A percentile compares a stretch with the other conserved stretches of the same genome.
Conservation (phyloP, 1,140 invertebrate genomes). For the Zophobas atratus region DNA sequence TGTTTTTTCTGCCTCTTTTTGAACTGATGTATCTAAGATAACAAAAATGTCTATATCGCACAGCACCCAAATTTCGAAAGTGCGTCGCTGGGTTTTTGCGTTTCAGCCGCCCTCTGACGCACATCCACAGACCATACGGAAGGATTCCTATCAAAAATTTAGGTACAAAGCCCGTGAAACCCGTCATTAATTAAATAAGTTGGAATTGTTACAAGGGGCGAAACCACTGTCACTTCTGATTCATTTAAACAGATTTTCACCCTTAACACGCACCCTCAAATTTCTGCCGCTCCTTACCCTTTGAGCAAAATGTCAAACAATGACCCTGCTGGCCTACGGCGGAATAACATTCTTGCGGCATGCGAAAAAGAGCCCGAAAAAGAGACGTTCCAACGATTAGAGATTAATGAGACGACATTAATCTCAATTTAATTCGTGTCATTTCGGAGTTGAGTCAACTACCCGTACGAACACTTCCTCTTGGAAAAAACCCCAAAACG, state of each 20-base stretch:
- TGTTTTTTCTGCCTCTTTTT: too few relatives aligned
- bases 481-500: not conserved
- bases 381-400: conserved; percentile 2
- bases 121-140: too few relatives aligned
- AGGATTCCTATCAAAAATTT: too few relatives aligned
- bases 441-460: conserved; percentile 16
- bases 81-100: too few relatives aligned
- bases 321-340: not conserved
- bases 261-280: not conserved
- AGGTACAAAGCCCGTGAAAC: too few relatives aligned
- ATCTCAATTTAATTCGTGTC: conserved; percentile 37
- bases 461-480: conserved; percentile 21
- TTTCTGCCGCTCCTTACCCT: not conserved
- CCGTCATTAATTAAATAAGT: too few relatives aligned
- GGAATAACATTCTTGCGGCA: not conserved
- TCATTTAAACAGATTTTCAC: not conserved
- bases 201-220: too few relatives aligned
- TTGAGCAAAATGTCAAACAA: not conserved
- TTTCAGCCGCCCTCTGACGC: too few relatives aligned
- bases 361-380: not conserved
- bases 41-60: too few relatives aligned
- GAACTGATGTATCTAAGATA: too few relatives aligned
- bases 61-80: too few relatives aligned
- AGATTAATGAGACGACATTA: conserved; percentile 33
- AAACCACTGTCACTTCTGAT: too few relatives aligned